Evolutionary conservation across 2,113 vertebrate genomes (phyloP).

Genomic region (Sminthopsis crassicaudata): DNA sequence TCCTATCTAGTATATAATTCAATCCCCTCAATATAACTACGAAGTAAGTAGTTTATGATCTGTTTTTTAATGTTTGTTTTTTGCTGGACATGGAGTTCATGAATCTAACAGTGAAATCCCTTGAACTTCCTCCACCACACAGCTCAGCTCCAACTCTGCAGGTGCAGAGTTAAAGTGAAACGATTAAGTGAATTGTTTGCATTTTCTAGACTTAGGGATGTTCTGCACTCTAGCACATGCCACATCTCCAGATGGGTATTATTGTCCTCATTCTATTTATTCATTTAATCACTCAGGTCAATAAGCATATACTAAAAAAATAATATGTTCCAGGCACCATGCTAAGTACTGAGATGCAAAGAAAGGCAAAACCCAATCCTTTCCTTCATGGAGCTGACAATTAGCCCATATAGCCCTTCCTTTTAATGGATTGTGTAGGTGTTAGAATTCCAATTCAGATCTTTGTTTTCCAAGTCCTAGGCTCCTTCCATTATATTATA

Average conservation of each 20-base stretch:
- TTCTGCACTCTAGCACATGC: neutral
- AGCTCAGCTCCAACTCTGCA: too few relatives aligned
- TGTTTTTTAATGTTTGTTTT: neutral
- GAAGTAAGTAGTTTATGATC: neutral
- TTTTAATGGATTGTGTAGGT: neutral
- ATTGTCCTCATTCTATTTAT: neutral
- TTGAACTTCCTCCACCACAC: neutral
- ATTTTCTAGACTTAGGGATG: neutral
- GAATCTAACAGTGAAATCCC: neutral
- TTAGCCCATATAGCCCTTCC: neutral
- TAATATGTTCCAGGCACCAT: neutral
- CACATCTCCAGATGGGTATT: neutral
- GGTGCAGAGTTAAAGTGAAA: neutral
- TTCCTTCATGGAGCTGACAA: neutral
- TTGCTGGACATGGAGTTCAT: neutral
- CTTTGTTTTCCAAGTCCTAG: too few relatives aligned
- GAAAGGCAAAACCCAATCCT: neutral
- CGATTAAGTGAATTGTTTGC: neutral
- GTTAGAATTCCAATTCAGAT: neutral
- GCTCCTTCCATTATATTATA: too few relatives aligned
- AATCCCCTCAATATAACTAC: neutral
- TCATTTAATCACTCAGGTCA: neutral
- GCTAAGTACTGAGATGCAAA: neutral
- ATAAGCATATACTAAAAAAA: neutral
- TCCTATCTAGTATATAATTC: neutral